These are phyloP conservation scores for Xiphydria camelus DNA, from an alignment of 2,888 invertebrate species.

Conservation along the genomic window DNA sequence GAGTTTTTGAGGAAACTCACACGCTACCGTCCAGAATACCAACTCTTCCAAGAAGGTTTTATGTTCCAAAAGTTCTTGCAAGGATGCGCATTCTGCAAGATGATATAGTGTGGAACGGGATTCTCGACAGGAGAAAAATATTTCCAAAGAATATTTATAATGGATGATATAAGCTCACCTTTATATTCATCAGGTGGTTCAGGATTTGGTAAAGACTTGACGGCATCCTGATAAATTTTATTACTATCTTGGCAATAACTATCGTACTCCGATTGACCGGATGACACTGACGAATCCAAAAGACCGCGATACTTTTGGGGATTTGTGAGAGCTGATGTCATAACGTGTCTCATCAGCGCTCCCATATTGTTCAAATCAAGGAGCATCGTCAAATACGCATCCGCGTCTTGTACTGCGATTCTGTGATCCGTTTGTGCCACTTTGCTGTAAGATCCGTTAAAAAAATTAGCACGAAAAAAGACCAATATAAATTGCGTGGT, in stretches of 20 bases:
- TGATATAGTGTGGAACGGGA: too few species aligned
- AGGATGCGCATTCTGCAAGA: conserved; percentile 70
- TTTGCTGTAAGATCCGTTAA: too few species aligned
- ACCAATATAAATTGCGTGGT: background rate
- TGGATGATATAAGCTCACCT: conserved; percentile 49
- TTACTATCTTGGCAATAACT: conserved; percentile 74
- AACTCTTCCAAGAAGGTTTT: conserved; percentile 90
- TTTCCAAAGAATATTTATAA: background rate
- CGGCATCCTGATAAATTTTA: conserved; percentile 77
- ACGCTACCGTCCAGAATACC: conserved; percentile 97
- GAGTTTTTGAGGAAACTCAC: conserved; percentile 95
- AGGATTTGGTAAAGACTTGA: conserved; percentile 77
- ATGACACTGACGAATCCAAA: conserved; percentile 41
- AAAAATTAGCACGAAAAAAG: conserved; percentile 9
- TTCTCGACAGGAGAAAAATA: too few species aligned
- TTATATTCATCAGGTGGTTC: conserved; percentile 76
- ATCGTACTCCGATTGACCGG: conserved; percentile 68
- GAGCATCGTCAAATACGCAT: conserved; percentile 86
- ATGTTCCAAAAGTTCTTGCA: conserved; percentile 79
- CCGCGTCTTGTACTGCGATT: conserved; percentile 80
- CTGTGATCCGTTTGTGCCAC: conserved; percentile 64
- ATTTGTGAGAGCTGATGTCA: conserved; percentile 89
- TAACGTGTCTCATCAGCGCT: conserved; percentile 90
- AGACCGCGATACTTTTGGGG: conserved; percentile 63
- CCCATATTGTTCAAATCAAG: conserved; percentile 96